Evolutionary conservation across 2,888 invertebrate species (phyloP), one percentile per base, ranked within the genome.

Genomic region (Ennomos erosarius): DNA sequence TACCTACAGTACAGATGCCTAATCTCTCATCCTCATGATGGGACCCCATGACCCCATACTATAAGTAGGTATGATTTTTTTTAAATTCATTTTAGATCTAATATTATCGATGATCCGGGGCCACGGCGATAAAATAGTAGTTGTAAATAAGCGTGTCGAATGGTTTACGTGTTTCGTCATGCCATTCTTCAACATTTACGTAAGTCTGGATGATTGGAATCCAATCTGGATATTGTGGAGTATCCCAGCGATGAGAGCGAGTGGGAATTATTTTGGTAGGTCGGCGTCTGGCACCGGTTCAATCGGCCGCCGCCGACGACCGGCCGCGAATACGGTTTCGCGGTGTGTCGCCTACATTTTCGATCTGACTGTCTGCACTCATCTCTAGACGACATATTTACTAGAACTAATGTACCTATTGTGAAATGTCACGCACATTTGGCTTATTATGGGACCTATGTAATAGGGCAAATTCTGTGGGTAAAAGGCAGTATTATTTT

Each of bases 201-300:
- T 64, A 68, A 65, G 69, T 50, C 53, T 33, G 44, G 55, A 55
- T 60, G 60, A 73, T 75, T 50, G 66, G 69, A 77, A 75, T 77
- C 60, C 70, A 74, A 76, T 76, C 70, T 70, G 64, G 68, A 74
- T 76, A 76, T 73, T 74, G 75, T 77, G 65, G 73, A 76, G 73
- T 71, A 73, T 69, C 69, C 68, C 66, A 64, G 62, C 76, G 80
- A 79, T 78, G 80, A 81, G 79, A 78, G 78, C 72, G 74, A 84
- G 82, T 81, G 82, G 79, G 81, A 86, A 89, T 88, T 88, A 90
- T 90, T 90, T 89, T 82, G 81, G 88, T 87, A 71, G 76, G 75
- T 77, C 74, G 80, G 77, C 85, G 85, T 77, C 86, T 88, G 90
- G 90, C 88, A 89, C 80, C 68, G 75, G 69, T 88, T 89, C 89